phyloP scores from a whole-genome alignment of 2,888 invertebrate species.

The Platypus cylindrus region DNA sequence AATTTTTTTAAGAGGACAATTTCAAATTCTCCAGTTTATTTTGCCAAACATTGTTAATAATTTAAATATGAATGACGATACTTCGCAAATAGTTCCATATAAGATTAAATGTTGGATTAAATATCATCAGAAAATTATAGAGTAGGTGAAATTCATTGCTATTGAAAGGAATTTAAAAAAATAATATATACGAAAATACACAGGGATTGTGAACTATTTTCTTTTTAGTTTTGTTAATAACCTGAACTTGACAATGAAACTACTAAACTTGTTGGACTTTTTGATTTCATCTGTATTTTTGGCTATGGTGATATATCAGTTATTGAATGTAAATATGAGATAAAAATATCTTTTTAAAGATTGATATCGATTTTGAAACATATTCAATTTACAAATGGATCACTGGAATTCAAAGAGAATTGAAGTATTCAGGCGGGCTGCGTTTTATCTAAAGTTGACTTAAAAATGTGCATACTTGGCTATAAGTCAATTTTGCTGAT shows the following conservation, averaged over 20 bases:
- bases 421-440: not conserved
- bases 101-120: constrained; percentile 1
- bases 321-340: constrained; percentile 8
- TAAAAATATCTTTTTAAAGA: not conserved
- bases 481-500: too few relatives aligned
- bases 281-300: constrained; percentile 11
- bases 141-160: too few relatives aligned
- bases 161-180: too few relatives aligned
- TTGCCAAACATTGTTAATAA: not conserved
- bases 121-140: constrained; percentile 4
- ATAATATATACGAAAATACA: too few relatives aligned
- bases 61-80: not conserved
- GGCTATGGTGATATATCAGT: constrained; percentile 11
- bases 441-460: not conserved
- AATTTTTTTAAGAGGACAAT: constrained; percentile 3
- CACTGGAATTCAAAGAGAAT: not conserved
- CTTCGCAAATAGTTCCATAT: too few relatives aligned
- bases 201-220: not conserved
- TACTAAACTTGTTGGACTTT: constrained; percentile 11
- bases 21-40: constrained; percentile 1
- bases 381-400: constrained; percentile 3
- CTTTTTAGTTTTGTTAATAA: constrained; percentile 9
- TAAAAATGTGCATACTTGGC: not conserved
- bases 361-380: too few relatives aligned
- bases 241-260: constrained; percentile 9